Evolutionary conservation across 2,113 vertebrate genomes (phyloP).

Genomic region (Tetraodon nigroviridis): DNA sequence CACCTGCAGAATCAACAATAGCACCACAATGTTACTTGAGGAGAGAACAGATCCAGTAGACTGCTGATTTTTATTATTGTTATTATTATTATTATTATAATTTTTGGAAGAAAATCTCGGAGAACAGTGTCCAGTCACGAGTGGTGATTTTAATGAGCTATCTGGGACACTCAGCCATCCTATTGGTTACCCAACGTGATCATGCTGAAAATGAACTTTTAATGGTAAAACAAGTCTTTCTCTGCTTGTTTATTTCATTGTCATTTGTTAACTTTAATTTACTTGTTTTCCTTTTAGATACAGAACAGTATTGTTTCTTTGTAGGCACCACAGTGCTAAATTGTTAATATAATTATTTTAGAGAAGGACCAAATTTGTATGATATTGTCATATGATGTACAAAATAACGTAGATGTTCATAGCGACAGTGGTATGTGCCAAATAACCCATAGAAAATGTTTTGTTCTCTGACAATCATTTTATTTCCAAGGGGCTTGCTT

Average conservation of each 20-base stretch:
- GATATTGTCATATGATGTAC: conserved; percentile 79
- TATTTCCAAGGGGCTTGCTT: conserved; percentile 71
- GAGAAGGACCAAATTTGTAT: conserved; percentile 95
- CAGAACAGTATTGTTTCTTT: conserved; percentile 85
- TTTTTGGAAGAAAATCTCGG: conserved; percentile 33
- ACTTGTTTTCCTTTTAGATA: conserved; percentile 79
- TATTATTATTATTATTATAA: too few relatives aligned
- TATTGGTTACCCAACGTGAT: conserved; percentile 54
- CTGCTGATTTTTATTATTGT: conserved; percentile 36
- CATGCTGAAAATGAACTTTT: conserved; percentile 67
- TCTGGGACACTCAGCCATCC: conserved; percentile 42
- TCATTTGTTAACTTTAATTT: conserved; percentile 81
- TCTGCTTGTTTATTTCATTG: conserved; percentile 69
- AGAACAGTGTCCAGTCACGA: conserved; percentile 48
- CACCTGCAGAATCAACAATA: conserved; percentile 57
- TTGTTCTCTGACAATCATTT: conserved; percentile 87
- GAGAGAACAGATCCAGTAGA: conserved; percentile 39
- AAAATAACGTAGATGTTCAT: conserved; percentile 79
- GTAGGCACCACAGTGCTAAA: conserved; percentile 78
- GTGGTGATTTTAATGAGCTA: conserved; percentile 58
- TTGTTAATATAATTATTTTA: conserved; percentile 90
- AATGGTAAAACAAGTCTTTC: conserved; percentile 65
- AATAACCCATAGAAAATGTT: conserved; percentile 74
- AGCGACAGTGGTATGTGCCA: conserved; percentile 83
- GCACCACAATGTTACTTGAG: conserved; percentile 56